Conservation (phyloP, 2,888 invertebrate species). For the Drosophila monieri region DNA sequence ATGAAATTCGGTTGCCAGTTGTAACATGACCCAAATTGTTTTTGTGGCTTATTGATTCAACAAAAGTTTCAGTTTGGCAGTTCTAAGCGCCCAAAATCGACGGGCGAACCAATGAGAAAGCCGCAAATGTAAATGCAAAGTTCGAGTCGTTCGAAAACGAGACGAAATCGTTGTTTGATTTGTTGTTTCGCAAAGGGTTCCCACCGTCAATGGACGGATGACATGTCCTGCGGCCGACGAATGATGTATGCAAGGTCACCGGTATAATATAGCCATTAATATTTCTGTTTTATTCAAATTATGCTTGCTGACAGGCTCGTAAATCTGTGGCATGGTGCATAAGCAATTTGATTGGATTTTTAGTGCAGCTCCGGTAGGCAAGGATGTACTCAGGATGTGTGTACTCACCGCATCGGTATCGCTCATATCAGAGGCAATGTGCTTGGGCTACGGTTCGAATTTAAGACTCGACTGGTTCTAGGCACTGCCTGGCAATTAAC, state of each 20-base stretch:
- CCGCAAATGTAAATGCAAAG: slow-evolving; percentile 6
- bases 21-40: slow-evolving; percentile 83
- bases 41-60: slow-evolving; percentile 84
- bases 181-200: slow-evolving; percentile 64
- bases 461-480: slow-evolving; percentile 37
- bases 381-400: slow-evolving; percentile 1
- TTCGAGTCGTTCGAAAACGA: slow-evolving; percentile 5
- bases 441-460: not conserved
- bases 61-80: slow-evolving; percentile 74
- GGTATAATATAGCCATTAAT: slow-evolving; percentile 32
- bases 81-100: slow-evolving; percentile 59
- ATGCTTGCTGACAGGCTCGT: slow-evolving; percentile 47
- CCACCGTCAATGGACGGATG: slow-evolving; percentile 12
- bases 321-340: slow-evolving; percentile 43
- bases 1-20: slow-evolving; percentile 77
- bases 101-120: slow-evolving; percentile 11
- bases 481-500: slow-evolving; percentile 66
- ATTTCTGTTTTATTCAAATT: slow-evolving; percentile 48
- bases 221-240: slow-evolving; percentile 6
- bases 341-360: slow-evolving; percentile 36
- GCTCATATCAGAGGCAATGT: slow-evolving; percentile 56
- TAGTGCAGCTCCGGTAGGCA: slow-evolving; percentile 32
- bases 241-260: slow-evolving; percentile 48
- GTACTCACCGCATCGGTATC: slow-evolving; percentile 74
- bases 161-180: slow-evolving; percentile 70